phyloP scores from a whole-genome alignment of 2,888 invertebrate species.

The Cotesia congregata region DNA sequence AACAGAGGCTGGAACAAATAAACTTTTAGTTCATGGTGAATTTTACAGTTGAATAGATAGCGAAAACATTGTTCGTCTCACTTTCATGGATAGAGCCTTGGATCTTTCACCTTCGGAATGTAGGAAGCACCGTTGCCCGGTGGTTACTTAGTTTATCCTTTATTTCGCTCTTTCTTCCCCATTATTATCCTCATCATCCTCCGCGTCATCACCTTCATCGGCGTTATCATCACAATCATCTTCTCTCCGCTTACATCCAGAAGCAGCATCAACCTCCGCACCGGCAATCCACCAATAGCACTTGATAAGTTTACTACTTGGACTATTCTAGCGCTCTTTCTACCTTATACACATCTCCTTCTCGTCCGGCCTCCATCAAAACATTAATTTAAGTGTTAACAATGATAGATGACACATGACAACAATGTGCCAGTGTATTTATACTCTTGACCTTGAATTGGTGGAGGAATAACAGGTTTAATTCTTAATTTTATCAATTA shows the following conservation, averaged over 20 bases:
- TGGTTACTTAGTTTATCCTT: slow-evolving; percentile 2
- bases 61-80: slow-evolving; percentile 22
- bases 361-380: background rate
- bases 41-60: slow-evolving; percentile 33
- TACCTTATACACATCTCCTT: background rate
- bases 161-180: background rate
- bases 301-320: background rate
- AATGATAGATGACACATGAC: slow-evolving; percentile 24
- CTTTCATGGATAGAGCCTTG: slow-evolving; percentile 26
- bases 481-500: too few species aligned
- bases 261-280: background rate
- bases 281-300: too few species aligned
- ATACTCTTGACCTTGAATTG: slow-evolving; percentile 12
- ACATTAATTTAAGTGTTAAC: slow-evolving; percentile 1
- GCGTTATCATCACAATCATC: background rate
- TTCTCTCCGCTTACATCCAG: background rate
- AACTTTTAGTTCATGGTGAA: slow-evolving; percentile 11
- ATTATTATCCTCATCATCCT: background rate
- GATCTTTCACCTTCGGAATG: slow-evolving; percentile 29
- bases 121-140: slow-evolving; percentile 22
- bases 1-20: slow-evolving; percentile 12
- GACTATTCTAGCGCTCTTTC: background rate
- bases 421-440: slow-evolving; percentile 8
- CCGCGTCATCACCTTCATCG: background rate
- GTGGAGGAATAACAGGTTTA: background rate